These are phyloP conservation scores for Antennarius striatus DNA, from an alignment of 2,113 vertebrate genomes.

Conservation along the genomic window DNA sequence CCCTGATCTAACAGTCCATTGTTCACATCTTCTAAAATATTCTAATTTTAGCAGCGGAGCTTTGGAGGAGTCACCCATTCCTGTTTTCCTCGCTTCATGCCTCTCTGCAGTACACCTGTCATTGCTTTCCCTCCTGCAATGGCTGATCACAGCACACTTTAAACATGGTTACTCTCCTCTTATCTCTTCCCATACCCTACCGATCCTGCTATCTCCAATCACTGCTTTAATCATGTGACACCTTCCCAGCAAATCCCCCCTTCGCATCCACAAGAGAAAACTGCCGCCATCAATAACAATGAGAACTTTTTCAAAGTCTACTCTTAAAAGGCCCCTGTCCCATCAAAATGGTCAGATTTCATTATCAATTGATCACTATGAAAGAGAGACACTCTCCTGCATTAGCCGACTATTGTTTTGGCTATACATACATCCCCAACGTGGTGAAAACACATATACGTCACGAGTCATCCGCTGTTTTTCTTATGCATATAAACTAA, in stretches of 20 bases:
- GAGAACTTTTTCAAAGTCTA: constrained; percentile 68
- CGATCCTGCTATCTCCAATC: constrained; percentile 73
- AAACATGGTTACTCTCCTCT: constrained; percentile 75
- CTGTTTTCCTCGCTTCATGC: constrained; percentile 62
- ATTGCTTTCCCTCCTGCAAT: constrained; percentile 71
- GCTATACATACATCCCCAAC: constrained; percentile 42
- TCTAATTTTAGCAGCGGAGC: constrained; percentile 72
- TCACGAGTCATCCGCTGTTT: constrained; percentile 41
- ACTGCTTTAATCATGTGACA: constrained; percentile 78
- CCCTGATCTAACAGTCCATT: constrained; percentile 46
- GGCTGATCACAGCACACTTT: constrained; percentile 81
- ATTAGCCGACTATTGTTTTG: constrained; percentile 56
- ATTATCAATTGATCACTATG: constrained; percentile 51
- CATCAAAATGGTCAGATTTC: constrained; percentile 73
- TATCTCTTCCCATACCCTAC: constrained; percentile 73
- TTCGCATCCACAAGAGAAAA: constrained; percentile 51
- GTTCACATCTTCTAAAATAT: constrained; percentile 66
- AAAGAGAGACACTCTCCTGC: constrained; percentile 32
- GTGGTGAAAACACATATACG: constrained; percentile 39
- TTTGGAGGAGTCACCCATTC: constrained; percentile 65
- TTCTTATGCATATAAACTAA: constrained; percentile 66
- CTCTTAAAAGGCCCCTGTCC: constrained; percentile 61
- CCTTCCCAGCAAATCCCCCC: constrained; percentile 44
- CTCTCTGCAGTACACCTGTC: constrained; percentile 70
- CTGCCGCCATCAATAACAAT: constrained; percentile 67